These are phyloP conservation scores for Dascyllus trimaculatus DNA, from an alignment of 2,113 vertebrate species.

Conservation along the genomic window DNA sequence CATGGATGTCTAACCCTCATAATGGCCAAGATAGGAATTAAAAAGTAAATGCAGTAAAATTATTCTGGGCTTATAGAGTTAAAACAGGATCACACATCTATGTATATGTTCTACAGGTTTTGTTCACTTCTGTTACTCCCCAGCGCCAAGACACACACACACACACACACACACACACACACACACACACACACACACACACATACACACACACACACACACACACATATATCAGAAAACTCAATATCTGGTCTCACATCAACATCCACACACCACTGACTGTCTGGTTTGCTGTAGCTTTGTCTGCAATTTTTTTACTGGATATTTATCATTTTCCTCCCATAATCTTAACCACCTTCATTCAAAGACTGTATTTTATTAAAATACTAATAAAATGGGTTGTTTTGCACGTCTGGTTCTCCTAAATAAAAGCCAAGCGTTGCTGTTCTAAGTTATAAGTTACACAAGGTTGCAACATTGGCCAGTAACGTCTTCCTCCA, in stretches of 20 bases:
- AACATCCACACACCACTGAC: not conserved
- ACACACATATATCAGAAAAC: not conserved
- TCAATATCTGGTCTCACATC: slow-evolving; percentile 3
- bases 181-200: no score
- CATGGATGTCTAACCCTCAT: no score
- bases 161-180: not conserved
- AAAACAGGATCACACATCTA: not conserved
- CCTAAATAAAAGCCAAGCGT: not conserved
- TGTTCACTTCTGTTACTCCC: not conserved
- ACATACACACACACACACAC: no score
- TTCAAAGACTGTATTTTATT: not conserved
- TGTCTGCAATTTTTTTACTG: not conserved
- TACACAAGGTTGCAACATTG: not conserved
- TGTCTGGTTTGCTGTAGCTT: not conserved
- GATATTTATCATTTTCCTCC: not conserved
- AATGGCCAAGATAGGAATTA: no score
- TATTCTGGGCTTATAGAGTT: no score
- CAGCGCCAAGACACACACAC: not conserved
- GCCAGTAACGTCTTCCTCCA: not conserved
- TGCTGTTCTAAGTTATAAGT: not conserved
- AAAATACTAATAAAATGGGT: not conserved
- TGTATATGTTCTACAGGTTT: not conserved
- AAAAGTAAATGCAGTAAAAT: no score
- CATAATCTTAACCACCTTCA: not conserved
- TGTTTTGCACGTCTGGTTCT: not conserved